Percentiles rank a stretch among this genome's conserved stretches.
Evolutionary conservation across 2,113 vertebrate species (phyloP).

Genomic region (Mastomys coucha): DNA sequence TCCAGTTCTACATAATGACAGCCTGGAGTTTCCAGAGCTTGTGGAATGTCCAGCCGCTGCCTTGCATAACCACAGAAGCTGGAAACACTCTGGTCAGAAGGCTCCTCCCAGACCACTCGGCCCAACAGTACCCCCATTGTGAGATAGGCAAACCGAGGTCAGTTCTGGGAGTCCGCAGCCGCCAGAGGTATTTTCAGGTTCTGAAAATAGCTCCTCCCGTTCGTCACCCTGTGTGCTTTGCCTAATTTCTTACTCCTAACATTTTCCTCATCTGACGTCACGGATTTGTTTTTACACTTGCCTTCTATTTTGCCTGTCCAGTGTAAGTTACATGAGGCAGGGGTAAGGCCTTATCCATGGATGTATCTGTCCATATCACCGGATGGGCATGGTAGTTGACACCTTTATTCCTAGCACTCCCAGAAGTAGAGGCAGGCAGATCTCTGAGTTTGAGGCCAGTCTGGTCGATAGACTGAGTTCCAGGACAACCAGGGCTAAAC

Average conservation of each 20-base stretch:
- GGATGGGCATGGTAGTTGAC: too few species aligned
- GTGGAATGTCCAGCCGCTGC: constrained; percentile 52
- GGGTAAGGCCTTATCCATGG: neutral
- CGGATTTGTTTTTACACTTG: constrained; percentile 14
- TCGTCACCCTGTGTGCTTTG: neutral
- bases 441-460: neutral
- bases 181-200: neutral
- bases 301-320: neutral
- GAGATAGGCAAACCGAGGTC: constrained; percentile 12
- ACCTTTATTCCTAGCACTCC: neutral
- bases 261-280: constrained; percentile 37
- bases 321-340: neutral
- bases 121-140: constrained; percentile 12
- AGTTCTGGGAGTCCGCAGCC: neutral
- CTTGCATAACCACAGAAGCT: constrained; percentile 71
- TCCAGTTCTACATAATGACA: constrained; percentile 46
- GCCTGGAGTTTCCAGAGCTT: constrained; percentile 57
- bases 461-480: neutral
- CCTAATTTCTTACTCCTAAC: neutral
- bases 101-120: neutral
- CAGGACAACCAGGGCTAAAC: neutral
- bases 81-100: neutral
- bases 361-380: neutral
- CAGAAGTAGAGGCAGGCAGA: neutral
- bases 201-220: constrained; percentile 56